A percentile compares a stretch with the other conserved stretches of the same genome.
Conservation (phyloP, 1,140 invertebrate genomes). For the Holcopasites calliopsidis region DNA sequence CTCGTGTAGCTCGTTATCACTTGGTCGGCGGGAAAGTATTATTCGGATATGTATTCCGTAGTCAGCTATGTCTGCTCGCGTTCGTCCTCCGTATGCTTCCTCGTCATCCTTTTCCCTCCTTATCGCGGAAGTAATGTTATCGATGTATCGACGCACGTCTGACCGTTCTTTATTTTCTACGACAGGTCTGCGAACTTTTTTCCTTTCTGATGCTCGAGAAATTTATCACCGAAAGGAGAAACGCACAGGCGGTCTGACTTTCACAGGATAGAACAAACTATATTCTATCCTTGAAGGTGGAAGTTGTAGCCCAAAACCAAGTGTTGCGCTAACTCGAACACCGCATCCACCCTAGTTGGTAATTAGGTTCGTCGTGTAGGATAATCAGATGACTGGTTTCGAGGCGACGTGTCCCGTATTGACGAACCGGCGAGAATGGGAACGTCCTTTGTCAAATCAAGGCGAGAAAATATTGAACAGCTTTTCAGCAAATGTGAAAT, state of each 20-base stretch:
- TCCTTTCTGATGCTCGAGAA: neutral
- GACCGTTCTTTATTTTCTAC: neutral
- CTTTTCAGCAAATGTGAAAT: neutral
- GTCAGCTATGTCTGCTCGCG: neutral
- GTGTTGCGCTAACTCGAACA: too few species aligned
- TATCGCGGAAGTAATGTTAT: conserved; percentile 17
- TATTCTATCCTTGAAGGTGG: neutral
- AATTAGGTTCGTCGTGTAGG: neutral
- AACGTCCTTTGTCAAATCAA: neutral
- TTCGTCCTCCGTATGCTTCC: neutral
- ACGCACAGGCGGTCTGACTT: too few species aligned
- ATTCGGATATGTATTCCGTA: neutral
- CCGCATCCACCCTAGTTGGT: neutral
- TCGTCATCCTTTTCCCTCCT: neutral
- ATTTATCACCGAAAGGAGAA: conserved; percentile 11
- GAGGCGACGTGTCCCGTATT: neutral
- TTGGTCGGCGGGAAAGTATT: too few species aligned
- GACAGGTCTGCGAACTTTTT: conserved; percentile 9
- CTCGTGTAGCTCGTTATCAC: neutral
- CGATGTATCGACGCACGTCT: neutral
- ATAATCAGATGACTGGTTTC: neutral
- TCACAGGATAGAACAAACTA: too few species aligned
- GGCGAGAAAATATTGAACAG: too few species aligned
- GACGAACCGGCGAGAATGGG: neutral
- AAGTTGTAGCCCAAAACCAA: neutral